Evolutionary conservation across 2,888 invertebrate species (phyloP).

Genomic region (Metopia argyrocephala): DNA sequence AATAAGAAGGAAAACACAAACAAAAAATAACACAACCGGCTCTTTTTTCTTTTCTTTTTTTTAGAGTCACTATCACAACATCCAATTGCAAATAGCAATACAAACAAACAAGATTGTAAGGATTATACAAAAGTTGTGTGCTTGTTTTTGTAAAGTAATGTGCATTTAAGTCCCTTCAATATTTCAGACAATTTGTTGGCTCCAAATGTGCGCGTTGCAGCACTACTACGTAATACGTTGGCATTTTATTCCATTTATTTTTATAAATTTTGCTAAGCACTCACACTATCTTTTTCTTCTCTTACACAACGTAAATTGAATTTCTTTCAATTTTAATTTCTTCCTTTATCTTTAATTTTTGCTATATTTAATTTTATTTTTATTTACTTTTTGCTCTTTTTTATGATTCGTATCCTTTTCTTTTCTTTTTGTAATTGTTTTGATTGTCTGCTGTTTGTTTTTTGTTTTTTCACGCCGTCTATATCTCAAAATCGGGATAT

Average conservation of each 20-base stretch:
- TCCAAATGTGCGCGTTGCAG: conserved; percentile 43
- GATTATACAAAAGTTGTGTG: background rate
- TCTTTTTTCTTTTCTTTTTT: background rate
- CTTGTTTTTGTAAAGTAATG: background rate
- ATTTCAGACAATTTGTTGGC: conserved; percentile 57
- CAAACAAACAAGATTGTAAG: background rate
- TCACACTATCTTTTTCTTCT: background rate
- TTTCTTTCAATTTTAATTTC: conserved; percentile 10
- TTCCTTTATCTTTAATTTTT: conserved; percentile 8
- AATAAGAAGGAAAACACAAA: background rate
- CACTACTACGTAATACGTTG: conserved; percentile 21
- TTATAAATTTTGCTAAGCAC: background rate
- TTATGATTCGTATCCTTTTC: background rate
- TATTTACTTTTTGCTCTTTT: conserved; percentile 10
- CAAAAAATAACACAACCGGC: background rate
- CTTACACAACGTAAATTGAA: conserved; percentile 18
- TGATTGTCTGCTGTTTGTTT: background rate
- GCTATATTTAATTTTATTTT: background rate
- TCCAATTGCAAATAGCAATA: background rate
- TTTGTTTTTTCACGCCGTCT: conserved; percentile 32
- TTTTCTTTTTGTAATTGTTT: conserved; percentile 7
- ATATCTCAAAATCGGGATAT: conserved; percentile 37
- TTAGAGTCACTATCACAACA: background rate
- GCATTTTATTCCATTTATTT: background rate
- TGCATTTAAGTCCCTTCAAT: conserved; percentile 35